Conservation (phyloP, 2,797 vertebrate genomes). For the Vireo griseus region DNA sequence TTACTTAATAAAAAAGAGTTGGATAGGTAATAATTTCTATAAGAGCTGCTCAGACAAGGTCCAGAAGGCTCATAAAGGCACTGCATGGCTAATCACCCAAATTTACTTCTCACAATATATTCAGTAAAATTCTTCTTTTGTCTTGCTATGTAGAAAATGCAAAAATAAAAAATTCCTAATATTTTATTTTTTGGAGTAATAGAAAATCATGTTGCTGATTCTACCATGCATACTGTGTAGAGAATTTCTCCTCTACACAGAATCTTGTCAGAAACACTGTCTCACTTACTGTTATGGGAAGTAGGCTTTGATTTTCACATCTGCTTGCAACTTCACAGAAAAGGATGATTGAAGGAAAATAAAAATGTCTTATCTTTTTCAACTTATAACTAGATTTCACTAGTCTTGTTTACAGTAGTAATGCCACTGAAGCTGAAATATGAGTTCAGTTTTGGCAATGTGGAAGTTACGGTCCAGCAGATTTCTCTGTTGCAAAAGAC, state of each 20-base stretch:
- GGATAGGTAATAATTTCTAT: not conserved
- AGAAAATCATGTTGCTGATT: not conserved
- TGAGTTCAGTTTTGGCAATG: not conserved
- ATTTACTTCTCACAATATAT: not conserved
- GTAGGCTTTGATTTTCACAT: not conserved
- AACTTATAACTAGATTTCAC: not conserved
- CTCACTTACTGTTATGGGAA: not conserved
- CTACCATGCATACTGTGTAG: not conserved
- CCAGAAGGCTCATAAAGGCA: not conserved
- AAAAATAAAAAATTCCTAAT: not conserved
- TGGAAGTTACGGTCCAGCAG: not conserved
- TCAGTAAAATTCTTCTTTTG: fast-evolving
- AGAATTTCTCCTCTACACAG: not conserved
- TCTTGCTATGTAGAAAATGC: not conserved
- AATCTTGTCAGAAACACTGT: not conserved
- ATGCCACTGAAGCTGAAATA: not conserved
- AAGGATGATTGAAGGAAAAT: not conserved
- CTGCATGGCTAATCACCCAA: fast-evolving
- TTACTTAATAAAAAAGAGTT: not conserved
- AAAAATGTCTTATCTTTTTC: not conserved
- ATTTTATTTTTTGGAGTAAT: not conserved
- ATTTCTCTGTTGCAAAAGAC: not conserved
- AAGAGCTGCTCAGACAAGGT: not conserved
- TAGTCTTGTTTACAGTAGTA: not conserved
- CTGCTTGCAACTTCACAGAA: not conserved